These are phyloP conservation scores for Neoaliturus tenellus DNA, from an alignment of 2,888 invertebrate species.

Conservation along the genomic window DNA sequence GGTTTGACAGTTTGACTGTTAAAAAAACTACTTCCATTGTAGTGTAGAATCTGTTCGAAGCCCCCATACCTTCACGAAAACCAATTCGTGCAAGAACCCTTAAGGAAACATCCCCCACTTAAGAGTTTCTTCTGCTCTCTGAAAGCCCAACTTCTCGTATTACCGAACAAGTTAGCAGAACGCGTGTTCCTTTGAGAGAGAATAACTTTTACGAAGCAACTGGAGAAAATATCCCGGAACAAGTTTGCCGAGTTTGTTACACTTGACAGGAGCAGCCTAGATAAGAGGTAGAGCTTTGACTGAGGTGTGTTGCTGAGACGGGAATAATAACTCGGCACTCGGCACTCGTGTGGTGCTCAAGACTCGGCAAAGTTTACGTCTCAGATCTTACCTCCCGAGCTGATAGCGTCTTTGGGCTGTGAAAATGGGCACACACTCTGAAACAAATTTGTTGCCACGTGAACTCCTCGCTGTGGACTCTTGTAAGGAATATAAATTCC, in stretches of 20 bases:
- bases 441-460: too few relatives aligned
- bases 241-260: constrained; percentile 9
- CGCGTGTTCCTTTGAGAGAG: not conserved
- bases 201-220: not conserved
- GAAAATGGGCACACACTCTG: too few relatives aligned
- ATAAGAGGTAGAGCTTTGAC: not conserved
- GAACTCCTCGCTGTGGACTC: too few relatives aligned
- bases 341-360: too few relatives aligned
- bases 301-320: not conserved
- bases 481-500: too few relatives aligned
- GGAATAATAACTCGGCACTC: constrained; percentile 6
- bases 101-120: not conserved
- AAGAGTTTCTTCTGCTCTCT: not conserved
- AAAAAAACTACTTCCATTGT: too few relatives aligned
- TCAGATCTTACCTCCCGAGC: too few relatives aligned
- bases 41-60: too few relatives aligned
- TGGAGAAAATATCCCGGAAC: constrained; percentile 17
- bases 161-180: not conserved
- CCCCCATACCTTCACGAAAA: too few relatives aligned
- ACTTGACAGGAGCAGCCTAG: not conserved
- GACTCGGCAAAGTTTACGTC: not conserved
- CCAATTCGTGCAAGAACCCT: too few relatives aligned
- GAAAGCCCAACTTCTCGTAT: not conserved
- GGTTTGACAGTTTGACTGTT: too few relatives aligned
- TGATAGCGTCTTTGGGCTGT: too few relatives aligned